Conservation (phyloP, 2,113 vertebrate species). For the Tyrannus savana region DNA sequence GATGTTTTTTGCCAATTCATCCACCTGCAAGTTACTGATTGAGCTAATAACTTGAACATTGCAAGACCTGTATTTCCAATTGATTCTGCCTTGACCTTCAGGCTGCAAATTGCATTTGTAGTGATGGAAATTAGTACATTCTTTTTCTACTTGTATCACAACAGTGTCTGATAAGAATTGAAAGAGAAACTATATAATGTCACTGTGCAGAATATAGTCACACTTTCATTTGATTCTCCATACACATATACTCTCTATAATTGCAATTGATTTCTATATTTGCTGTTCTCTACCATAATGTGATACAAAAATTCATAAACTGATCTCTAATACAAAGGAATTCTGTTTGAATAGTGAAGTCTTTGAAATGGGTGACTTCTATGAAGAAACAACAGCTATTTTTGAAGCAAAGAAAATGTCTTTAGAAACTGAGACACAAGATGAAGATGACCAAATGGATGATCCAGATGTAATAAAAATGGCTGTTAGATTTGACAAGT, state of each 20-base stretch:
- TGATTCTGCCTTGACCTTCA: not conserved
- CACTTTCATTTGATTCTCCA: not conserved
- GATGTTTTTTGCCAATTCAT: not conserved
- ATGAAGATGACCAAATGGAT: conserved; percentile 51
- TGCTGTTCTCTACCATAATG: not conserved
- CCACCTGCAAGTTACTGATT: not conserved
- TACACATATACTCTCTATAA: not conserved
- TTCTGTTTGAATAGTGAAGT: conserved; percentile 77
- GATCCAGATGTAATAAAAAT: conserved; percentile 85
- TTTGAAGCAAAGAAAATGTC: conserved; percentile 70
- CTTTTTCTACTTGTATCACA: not conserved
- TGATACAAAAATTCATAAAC: not conserved
- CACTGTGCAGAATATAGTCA: not conserved
- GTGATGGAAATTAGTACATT: not conserved
- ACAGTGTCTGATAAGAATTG: not conserved
- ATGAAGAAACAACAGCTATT: conserved; percentile 70
- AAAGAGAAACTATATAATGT: not conserved
- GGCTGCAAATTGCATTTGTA: not conserved
- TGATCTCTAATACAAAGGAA: not conserved
- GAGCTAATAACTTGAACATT: not conserved
- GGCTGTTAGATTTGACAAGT: conserved; percentile 91
- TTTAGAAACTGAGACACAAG: conserved; percentile 57
- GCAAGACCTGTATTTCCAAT: not conserved
- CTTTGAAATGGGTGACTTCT: conserved; percentile 85
- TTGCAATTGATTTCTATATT: not conserved